These are phyloP conservation scores for Nannospalax galili DNA, from an alignment of 2,113 vertebrate species.

Conservation along the genomic window DNA sequence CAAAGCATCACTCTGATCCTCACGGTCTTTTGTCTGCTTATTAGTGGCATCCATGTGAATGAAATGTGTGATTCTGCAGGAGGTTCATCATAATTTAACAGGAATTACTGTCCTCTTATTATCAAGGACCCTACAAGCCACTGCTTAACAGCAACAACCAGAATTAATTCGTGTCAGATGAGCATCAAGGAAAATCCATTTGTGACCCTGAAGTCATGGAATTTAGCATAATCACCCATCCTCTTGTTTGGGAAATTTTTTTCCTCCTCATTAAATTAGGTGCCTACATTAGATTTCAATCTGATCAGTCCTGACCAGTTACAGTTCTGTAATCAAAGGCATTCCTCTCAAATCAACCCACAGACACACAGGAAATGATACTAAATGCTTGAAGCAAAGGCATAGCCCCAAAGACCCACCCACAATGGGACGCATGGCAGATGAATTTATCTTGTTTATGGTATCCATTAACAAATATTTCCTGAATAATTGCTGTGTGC, in stretches of 20 bases:
- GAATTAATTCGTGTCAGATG: conserved; percentile 85
- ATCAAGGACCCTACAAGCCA: conserved; percentile 71
- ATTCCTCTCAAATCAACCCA: conserved; percentile 68
- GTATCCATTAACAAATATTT: not conserved
- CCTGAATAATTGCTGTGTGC: not conserved
- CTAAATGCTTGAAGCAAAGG: not conserved
- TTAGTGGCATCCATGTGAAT: conserved; percentile 53
- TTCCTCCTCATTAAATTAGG: conserved; percentile 82
- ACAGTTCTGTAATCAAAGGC: conserved; percentile 73
- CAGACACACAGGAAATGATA: conserved; percentile 31
- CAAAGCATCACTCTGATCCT: conserved; percentile 18
- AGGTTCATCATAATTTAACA: conserved; percentile 72
- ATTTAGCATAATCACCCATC: conserved; percentile 87
- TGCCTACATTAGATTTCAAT: conserved; percentile 74
- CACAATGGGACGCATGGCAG: not conserved
- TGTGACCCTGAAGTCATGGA: conserved; percentile 84
- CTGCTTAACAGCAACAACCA: conserved; percentile 73
- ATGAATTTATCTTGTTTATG: not conserved
- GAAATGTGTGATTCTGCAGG: conserved; percentile 61
- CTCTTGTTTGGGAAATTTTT: conserved; percentile 81
- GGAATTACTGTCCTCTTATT: conserved; percentile 80
- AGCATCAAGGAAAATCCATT: conserved; percentile 86
- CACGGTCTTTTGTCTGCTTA: conserved; percentile 42
- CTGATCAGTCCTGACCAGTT: conserved; percentile 73
- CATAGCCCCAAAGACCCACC: not conserved